Evolutionary conservation across 2,888 invertebrate species (phyloP), one percentile per base, ranked within the genome.

Genomic region (Netelia virgata): DNA sequence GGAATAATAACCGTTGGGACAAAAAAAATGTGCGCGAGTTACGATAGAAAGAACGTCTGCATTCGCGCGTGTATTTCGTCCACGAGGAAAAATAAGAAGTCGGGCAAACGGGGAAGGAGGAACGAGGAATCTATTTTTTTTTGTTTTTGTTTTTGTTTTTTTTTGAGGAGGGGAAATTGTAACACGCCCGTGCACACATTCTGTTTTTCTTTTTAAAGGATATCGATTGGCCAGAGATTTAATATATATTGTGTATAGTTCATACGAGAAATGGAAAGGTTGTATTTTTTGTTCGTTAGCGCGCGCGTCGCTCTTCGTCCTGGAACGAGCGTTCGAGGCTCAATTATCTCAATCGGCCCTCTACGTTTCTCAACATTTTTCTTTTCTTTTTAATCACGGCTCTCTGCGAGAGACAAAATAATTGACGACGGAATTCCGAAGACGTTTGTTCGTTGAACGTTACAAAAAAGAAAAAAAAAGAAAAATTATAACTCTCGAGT

Each of bases 401-500:
- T 28, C 28, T 28, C 28, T 5, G 5, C 28, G 28, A 28, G 28
- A 28, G 28, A 28, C 28, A 28, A 28, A 28, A 28, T 28, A 28
- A 28, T 28, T 28, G 5, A 3, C 28, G 28, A 28, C 28, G 3
- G 28, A 28, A 28, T 57, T 16, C 9, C 75, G 9, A n/a, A 20
- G 59, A 70, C 63, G 50, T 57, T 69, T 53, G 76, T 50, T 43
- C 1, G 20, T 55, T 43, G 57, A 57, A 18, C 18, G n/a, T 53
- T 11, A 36, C 8, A 47, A 10, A 70, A 43, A 47, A 59, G 41
- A 64, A 63, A 64, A 11, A 28, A 3, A 47, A 36, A 20, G 64
- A 50, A 66, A 36, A 41, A 20, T 66, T 74, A 72, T 59, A 36
- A 64, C 73, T 82, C 47, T 43, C 47, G 66, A 78, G 78, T 79